Conservation (phyloP, 2,797 vertebrate species). For the Gymnothorax reevesii region DNA sequence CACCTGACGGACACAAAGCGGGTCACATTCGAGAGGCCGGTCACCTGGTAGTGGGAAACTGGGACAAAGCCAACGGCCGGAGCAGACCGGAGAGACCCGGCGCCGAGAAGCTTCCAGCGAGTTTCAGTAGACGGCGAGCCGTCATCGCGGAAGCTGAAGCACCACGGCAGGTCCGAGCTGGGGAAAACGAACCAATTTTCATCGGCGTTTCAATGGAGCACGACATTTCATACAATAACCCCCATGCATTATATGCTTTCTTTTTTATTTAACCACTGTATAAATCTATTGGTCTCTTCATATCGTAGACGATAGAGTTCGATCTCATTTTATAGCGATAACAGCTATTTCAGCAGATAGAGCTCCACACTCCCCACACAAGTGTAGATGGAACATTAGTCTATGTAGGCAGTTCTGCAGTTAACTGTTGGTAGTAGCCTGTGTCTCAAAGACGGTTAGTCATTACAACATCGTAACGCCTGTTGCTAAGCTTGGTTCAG, state of each 20-base stretch:
- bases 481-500: neutral
- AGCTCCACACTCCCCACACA: no score
- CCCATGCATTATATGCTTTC: neutral
- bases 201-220: neutral
- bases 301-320: no score
- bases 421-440: no score
- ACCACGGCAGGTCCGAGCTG: neutral
- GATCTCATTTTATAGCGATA: no score
- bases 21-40: slow-evolving; percentile 36
- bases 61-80: slow-evolving; percentile 49
- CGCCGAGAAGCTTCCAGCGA: slow-evolving; percentile 58
- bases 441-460: no score
- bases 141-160: slow-evolving; percentile 46
- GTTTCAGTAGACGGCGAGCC: slow-evolving; percentile 60
- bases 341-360: no score
- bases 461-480: neutral
- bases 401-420: no score
- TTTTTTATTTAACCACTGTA: neutral
- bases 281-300: no score
- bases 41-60: slow-evolving; percentile 68
- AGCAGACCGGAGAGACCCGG: slow-evolving; percentile 41
- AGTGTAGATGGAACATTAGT: no score
- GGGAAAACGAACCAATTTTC: neutral
- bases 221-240: neutral
- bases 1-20: slow-evolving; percentile 19